Percentiles rank a stretch among this genome's conserved stretches.
These are phyloP conservation scores for Bembecia ichneumoniformis DNA, from an alignment of 2,888 invertebrate genomes.

Conservation along the genomic window DNA sequence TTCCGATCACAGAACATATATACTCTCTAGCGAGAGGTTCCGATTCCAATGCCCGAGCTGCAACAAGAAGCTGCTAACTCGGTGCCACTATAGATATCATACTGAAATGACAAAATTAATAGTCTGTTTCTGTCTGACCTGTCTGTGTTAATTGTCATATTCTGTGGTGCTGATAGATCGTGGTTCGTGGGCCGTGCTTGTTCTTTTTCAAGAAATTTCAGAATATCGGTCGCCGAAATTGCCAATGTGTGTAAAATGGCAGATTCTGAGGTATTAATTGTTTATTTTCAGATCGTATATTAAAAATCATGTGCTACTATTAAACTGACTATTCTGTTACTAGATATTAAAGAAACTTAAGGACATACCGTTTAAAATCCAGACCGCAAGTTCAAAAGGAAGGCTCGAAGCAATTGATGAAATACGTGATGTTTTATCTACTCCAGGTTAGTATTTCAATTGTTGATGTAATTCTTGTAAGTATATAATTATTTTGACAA, in stretches of 20 bases:
- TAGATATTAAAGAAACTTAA: slow-evolving; percentile 79
- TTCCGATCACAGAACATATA: too few relatives aligned
- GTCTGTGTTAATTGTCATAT: too few relatives aligned
- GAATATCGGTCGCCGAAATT: slow-evolving; percentile 6
- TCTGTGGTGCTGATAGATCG: too few relatives aligned
- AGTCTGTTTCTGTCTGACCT: too few relatives aligned
- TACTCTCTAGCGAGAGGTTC: too few relatives aligned
- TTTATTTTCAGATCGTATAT: slow-evolving; percentile 3
- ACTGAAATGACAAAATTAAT: too few relatives aligned
- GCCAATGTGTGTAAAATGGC: slow-evolving; percentile 72
- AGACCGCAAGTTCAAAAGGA: slow-evolving; percentile 80
- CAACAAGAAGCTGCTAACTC: too few relatives aligned
- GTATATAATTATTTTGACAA: too few relatives aligned
- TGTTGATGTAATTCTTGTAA: too few relatives aligned
- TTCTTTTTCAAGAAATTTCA: slow-evolving; percentile 20
- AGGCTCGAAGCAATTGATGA: slow-evolving; percentile 77
- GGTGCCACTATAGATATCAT: too few relatives aligned
- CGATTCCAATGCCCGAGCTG: too few relatives aligned
- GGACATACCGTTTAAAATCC: slow-evolving; percentile 81
- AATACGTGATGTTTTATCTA: slow-evolving; percentile 79
- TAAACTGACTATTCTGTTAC: slow-evolving; percentile 17
- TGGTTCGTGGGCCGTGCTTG: background rate
- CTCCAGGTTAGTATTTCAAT: slow-evolving; percentile 73
- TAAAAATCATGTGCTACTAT: slow-evolving; percentile 8
- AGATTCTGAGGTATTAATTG: slow-evolving; percentile 74